These are phyloP conservation scores for Synchiropus splendidus DNA, from an alignment of 2,113 vertebrate genomes.

Conservation along the genomic window DNA sequence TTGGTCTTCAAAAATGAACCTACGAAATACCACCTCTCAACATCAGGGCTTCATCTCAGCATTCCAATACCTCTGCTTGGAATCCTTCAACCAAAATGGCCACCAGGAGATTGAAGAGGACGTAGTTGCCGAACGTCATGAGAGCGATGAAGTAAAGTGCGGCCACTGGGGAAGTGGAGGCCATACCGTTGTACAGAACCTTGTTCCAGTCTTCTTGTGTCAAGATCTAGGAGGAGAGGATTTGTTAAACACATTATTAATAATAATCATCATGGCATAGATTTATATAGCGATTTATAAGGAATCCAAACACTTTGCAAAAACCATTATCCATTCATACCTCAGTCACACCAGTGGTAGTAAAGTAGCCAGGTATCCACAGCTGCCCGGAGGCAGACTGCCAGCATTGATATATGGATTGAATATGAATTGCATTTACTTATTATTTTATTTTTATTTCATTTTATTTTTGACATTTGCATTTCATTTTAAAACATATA, in stretches of 20 bases:
- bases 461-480: no score
- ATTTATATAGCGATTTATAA: no score
- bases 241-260: neutral
- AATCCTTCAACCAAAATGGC: constrained; percentile 98
- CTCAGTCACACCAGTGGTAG: no score
- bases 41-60: neutral
- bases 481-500: no score
- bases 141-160: constrained; percentile 96
- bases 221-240: constrained; percentile 73
- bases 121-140: constrained; percentile 97
- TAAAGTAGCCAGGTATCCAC: no score
- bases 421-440: no score
- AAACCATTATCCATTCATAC: no score
- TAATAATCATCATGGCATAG: no score
- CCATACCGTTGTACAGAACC: constrained; percentile 96
- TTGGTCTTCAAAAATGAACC: neutral
- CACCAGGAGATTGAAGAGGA: constrained; percentile 96
- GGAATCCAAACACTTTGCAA: no score
- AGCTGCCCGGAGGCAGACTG: no score
- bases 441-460: no score
- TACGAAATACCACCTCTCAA: neutral
- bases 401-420: no score
- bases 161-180: constrained; percentile 88
- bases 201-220: constrained; percentile 99
- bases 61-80: constrained; percentile 83